Evolutionary conservation across 1,140 invertebrate genomes (phyloP).

Genomic region (Leptinotarsa texana): DNA sequence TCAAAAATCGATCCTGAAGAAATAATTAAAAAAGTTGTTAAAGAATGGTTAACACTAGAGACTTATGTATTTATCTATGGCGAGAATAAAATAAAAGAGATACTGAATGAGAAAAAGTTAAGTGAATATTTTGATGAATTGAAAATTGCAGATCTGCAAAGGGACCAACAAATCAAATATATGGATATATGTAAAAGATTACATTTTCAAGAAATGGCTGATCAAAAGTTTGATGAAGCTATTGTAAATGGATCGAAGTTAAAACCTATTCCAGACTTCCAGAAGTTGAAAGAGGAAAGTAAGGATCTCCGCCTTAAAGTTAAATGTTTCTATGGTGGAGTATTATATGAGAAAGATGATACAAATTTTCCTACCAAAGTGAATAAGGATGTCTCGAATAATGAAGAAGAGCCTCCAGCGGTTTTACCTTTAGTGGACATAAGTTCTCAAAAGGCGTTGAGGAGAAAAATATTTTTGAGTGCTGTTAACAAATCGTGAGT

Average conservation of each 20-base stretch:
- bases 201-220: constrained; percentile 61
- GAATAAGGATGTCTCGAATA: constrained; percentile 45
- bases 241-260: constrained; percentile 51
- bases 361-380: constrained; percentile 42
- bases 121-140: constrained; percentile 60
- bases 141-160: constrained; percentile 42
- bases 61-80: constrained; percentile 62
- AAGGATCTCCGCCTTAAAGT: constrained; percentile 62
- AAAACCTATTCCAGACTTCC: constrained; percentile 64
- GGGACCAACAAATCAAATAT: constrained; percentile 55
- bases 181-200: constrained; percentile 61
- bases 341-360: constrained; percentile 44
- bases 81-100: constrained; percentile 61
- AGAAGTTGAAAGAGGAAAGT: constrained; percentile 61
- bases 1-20: constrained; percentile 39
- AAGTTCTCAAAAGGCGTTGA: constrained; percentile 61
- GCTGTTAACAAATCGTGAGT: constrained; percentile 60
- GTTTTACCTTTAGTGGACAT: constrained; percentile 62
- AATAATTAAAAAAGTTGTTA: constrained; percentile 59
- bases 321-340: constrained; percentile 59
- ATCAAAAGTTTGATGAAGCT: constrained; percentile 57
- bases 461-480: constrained; percentile 62
- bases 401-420: constrained; percentile 42
- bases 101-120: constrained; percentile 61
- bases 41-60: constrained; percentile 65